Evolutionary conservation across 2,888 invertebrate genomes (phyloP).

Genomic region (Emmelina monodactyla): DNA sequence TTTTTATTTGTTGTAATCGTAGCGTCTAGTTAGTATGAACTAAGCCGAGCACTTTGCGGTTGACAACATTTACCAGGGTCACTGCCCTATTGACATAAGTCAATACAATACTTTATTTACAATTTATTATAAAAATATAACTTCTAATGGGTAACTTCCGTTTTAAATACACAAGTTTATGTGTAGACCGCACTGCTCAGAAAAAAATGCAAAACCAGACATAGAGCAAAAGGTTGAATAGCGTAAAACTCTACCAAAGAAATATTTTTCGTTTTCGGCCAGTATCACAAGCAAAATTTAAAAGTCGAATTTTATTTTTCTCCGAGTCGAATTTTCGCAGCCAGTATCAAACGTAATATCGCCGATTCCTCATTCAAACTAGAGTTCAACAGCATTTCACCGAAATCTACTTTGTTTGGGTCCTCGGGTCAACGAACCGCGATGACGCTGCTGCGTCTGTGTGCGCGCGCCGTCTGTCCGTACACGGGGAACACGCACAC

Average conservation of each 20-base stretch:
- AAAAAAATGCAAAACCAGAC: too few species aligned
- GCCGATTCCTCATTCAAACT: constrained; percentile 50
- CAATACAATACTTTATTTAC: too few species aligned
- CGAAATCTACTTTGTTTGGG: constrained; percentile 66
- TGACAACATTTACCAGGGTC: constrained; percentile 43
- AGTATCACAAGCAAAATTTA: constrained; percentile 14
- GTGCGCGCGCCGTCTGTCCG: constrained; percentile 45
- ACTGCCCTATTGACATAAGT: constrained; percentile 32
- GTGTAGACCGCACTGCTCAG: too few species aligned
- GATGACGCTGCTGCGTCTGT: constrained; percentile 44
- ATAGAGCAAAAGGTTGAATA: too few species aligned
- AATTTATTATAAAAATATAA: too few species aligned
- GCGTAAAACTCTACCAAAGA: too few species aligned
- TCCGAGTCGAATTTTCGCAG: constrained; percentile 33
- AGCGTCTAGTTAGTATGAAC: not conserved
- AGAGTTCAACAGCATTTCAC: constrained; percentile 65
- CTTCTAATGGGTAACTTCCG: too few species aligned
- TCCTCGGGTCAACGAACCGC: constrained; percentile 54
- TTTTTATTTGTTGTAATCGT: not conserved
- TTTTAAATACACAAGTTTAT: too few species aligned
- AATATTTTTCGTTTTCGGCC: too few species aligned
- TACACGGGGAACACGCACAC: too few species aligned
- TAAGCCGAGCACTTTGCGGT: constrained; percentile 1
- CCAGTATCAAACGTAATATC: constrained; percentile 32
- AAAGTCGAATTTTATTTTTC: constrained; percentile 17